Conservation (phyloP, 2,888 invertebrate species). For the Linnaemya vulpina region DNA sequence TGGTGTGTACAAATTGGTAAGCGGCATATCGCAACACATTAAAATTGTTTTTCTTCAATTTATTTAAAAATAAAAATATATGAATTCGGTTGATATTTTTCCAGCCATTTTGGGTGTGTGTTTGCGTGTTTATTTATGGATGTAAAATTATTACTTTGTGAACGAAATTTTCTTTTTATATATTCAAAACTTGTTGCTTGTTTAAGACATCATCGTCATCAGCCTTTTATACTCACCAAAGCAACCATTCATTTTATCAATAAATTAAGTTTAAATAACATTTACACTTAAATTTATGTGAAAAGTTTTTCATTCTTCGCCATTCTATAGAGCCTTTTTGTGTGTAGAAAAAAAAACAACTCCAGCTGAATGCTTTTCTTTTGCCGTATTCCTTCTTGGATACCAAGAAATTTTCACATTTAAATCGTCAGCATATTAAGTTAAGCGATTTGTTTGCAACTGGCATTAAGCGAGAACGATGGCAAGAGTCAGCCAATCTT, state of each 20-base stretch:
- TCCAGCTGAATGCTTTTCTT: constrained; percentile 30
- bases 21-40: constrained; percentile 65
- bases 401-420: background rate
- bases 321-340: constrained; percentile 18
- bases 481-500: no score
- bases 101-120: background rate
- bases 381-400: background rate
- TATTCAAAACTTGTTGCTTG: constrained; percentile 64
- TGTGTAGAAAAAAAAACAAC: constrained; percentile 17
- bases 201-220: constrained; percentile 60
- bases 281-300: constrained; percentile 66
- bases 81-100: background rate
- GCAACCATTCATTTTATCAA: constrained; percentile 57
- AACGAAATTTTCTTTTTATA: background rate
- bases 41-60: constrained; percentile 47
- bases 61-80: constrained; percentile 42
- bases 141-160: constrained; percentile 8
- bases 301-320: constrained; percentile 50
- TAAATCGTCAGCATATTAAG: background rate
- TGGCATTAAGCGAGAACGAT: no score
- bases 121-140: background rate
- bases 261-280: constrained; percentile 67
- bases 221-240: constrained; percentile 34
- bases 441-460: background rate
- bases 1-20: background rate